Conservation (phyloP, 2,888 invertebrate species). For the Ophion costatus region DNA sequence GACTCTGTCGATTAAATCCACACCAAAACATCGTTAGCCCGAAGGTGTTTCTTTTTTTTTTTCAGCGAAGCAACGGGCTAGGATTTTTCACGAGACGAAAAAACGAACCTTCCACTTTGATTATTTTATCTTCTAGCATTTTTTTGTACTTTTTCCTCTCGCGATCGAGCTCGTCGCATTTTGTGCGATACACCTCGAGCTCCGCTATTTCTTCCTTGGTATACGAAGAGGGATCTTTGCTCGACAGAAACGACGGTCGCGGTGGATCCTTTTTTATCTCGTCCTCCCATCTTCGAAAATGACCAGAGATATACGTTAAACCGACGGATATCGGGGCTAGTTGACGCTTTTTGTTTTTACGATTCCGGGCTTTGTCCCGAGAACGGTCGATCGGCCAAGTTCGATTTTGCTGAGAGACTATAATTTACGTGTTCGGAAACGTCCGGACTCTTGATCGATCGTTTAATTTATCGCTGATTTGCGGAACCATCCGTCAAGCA, state of each 20-base stretch:
- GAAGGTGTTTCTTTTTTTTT: neutral
- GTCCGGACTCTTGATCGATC: no score
- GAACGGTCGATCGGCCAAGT: neutral
- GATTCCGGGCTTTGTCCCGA: neutral
- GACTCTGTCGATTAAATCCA: constrained; percentile 71
- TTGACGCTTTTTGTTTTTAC: neutral
- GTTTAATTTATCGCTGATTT: no score
- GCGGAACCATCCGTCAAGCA: no score
- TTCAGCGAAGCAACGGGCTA: neutral
- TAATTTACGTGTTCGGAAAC: no score
- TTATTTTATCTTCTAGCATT: constrained; percentile 89
- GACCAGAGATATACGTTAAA: neutral
- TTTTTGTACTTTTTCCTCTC: constrained; percentile 91
- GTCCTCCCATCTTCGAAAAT: constrained; percentile 91
- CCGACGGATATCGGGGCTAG: neutral
- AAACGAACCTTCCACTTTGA: constrained; percentile 84
- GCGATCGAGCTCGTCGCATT: constrained; percentile 87
- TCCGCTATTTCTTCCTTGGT: constrained; percentile 89
- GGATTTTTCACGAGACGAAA: constrained; percentile 4
- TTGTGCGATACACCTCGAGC: constrained; percentile 89
- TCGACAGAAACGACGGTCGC: constrained; percentile 87
- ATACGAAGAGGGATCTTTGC: constrained; percentile 88
- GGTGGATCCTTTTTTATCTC: constrained; percentile 93
- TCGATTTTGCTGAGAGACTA: constrained; percentile 75
- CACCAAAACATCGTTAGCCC: neutral